These are phyloP conservation scores for Hephaestus fuliginosus DNA, from an alignment of 2,797 vertebrate genomes.

Conservation along the genomic window DNA sequence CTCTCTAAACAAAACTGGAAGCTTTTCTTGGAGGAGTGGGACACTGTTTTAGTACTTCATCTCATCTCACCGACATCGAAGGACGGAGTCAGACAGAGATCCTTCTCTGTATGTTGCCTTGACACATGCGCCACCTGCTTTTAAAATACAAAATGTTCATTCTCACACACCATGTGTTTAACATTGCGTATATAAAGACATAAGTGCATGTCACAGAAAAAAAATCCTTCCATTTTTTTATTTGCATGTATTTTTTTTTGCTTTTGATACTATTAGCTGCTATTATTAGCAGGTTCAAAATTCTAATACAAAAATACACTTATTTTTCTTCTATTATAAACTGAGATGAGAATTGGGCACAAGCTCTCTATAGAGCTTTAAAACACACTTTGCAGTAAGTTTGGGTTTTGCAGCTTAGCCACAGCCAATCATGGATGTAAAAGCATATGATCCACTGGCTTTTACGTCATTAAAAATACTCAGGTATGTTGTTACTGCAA, in stretches of 20 bases:
- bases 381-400: slow-evolving; percentile 5
- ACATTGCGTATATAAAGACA: neutral
- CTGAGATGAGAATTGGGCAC: neutral
- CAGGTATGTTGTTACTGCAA: slow-evolving; percentile 66
- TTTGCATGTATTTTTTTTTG: neutral
- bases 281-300: neutral
- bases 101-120: neutral
- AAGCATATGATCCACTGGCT: slow-evolving; percentile 52
- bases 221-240: neutral
- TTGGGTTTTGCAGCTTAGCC: slow-evolving; percentile 34
- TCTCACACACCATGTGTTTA: neutral
- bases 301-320: neutral
- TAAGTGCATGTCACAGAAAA: neutral
- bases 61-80: slow-evolving; percentile 2
- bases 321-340: slow-evolving; percentile 4
- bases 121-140: neutral
- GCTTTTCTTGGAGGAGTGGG: slow-evolving; percentile 23
- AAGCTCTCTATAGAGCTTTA: neutral
- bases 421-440: slow-evolving; percentile 32
- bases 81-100: slow-evolving; percentile 4
- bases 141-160: slow-evolving; percentile 20
- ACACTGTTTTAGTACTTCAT: slow-evolving; percentile 13
- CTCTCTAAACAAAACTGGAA: slow-evolving; percentile 55
- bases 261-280: neutral
- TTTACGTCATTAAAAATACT: slow-evolving; percentile 56